Base-by-base conservation (phyloP, 1,140 invertebrate species). In the Drosophila novamexicana region DNA sequence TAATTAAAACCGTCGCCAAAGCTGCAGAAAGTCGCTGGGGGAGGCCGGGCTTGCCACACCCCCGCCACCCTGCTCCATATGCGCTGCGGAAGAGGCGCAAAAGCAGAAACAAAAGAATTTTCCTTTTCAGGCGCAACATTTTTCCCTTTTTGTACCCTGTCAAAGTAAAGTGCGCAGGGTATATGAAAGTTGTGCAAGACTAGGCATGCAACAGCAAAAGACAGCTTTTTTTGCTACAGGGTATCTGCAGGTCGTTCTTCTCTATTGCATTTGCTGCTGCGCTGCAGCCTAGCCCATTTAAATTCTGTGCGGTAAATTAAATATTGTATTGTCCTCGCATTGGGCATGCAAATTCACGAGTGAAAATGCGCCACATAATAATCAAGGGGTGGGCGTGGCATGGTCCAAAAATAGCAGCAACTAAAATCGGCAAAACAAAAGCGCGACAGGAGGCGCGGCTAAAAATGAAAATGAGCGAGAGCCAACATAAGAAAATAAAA, bases 291-390 rank as follows among this genome's bases (percentile, higher is more conserved):
- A 80, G 70, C 73, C 58, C 77, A 77, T 82, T 83, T 79, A 71
- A 82, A 83, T 83, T 82, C 80, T 83, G 83, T 82, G 80, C 80
- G 80, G 80, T 82, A 82, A 82, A 82, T 83, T 83, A 83, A 83
- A 83, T 83, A 76, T 83, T 79, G 62, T 71, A 83, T 83, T 83
- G 80, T 83, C 76, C 72, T 71, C 22, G 53, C 42, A 61, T 37
- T 65, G 32, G 44, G 69, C 61, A 77, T 73, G 47, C 65, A 81
- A 70, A 81, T 83, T 75, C 76, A 61, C 74, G 44, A 81, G 69
- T 58, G 59, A 81, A 77, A 81, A 80, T 74, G 63, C 18, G 69
- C 57, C 36, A 34, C 34, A 57, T 18, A 56, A 65, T 54, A 63
- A 62, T 62, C 54, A 45, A 34, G 44, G 47, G 37, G 42, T 37